phyloP scores from a whole-genome alignment of 2,113 vertebrate genomes.

The Martes martes region DNA sequence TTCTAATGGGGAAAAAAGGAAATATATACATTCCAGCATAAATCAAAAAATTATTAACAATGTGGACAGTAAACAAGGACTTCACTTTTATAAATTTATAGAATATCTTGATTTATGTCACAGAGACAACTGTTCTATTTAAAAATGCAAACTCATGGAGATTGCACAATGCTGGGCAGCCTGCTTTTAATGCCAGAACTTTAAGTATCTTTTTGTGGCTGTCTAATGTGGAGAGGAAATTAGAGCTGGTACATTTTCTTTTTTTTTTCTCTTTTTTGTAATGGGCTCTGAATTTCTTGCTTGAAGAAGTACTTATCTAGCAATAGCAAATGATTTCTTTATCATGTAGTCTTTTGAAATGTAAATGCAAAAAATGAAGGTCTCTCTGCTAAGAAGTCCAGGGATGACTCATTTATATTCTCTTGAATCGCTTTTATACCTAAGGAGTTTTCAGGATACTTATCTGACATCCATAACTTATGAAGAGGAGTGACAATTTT shows the following conservation, averaged over 20 bases:
- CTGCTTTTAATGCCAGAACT: conserved; percentile 47
- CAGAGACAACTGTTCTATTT: conserved; percentile 19
- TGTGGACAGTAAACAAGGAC: neutral
- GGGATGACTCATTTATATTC: conserved; percentile 72
- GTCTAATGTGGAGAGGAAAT: conserved; percentile 66
- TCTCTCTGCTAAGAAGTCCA: conserved; percentile 52
- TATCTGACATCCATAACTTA: neutral
- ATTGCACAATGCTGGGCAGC: conserved; percentile 25
- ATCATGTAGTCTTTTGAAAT: conserved; percentile 78
- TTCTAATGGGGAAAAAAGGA: neutral
- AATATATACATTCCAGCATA: neutral
- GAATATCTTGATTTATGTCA: conserved; percentile 48
- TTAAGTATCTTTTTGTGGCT: conserved; percentile 64
- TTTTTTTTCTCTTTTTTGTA: neutral
- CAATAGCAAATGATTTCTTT: conserved; percentile 79
- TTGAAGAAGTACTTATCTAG: conserved; percentile 76
- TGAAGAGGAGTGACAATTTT: conserved; percentile 1
- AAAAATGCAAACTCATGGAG: conserved; percentile 21
- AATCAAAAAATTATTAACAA: neutral
- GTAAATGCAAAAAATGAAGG: conserved; percentile 75
- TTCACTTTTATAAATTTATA: neutral
- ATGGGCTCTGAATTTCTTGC: conserved; percentile 64
- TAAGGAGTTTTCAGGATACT: conserved; percentile 13
- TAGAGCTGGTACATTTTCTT: conserved; percentile 57
- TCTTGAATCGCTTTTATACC: conserved; percentile 33